Evolutionary conservation across 2,888 invertebrate species (phyloP).

Genomic region (Eilema sororculum): DNA sequence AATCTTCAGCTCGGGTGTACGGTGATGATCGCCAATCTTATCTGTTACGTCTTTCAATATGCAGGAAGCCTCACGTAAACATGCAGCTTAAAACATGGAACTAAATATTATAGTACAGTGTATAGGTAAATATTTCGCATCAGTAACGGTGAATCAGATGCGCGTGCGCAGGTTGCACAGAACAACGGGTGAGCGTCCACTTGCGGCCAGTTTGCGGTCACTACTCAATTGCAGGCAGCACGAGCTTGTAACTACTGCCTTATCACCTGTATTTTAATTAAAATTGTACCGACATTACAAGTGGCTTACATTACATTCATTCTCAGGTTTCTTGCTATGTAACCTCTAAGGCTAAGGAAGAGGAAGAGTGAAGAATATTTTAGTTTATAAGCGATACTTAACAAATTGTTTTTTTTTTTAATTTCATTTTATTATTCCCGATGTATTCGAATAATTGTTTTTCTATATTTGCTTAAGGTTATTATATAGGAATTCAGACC

Average conservation of each 20-base stretch:
- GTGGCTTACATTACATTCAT: neutral
- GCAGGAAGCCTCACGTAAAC: neutral
- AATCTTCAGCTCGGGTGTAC: too few relatives aligned
- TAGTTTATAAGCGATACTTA: neutral
- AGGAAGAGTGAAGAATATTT: neutral
- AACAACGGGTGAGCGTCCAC: constrained; percentile 20
- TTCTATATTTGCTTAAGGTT: too few relatives aligned
- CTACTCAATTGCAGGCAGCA: constrained; percentile 32
- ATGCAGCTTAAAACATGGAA: neutral
- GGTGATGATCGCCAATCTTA: too few relatives aligned
- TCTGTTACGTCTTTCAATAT: too few relatives aligned
- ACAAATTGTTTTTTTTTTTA: too few relatives aligned
- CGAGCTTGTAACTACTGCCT: constrained; percentile 26
- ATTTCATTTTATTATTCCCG: too few relatives aligned
- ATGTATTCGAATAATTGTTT: too few relatives aligned
- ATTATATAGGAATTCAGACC: neutral
- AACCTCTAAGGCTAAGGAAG: neutral
- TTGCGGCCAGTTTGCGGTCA: constrained; percentile 48
- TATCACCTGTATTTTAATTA: constrained; percentile 25
- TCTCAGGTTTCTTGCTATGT: neutral
- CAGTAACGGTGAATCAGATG: constrained; percentile 36
- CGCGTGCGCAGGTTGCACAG: constrained; percentile 20
- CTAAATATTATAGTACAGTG: neutral
- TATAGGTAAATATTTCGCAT: constrained; percentile 24
- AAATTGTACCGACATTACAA: constrained; percentile 12